phyloP scores from a whole-genome alignment of 2,113 vertebrate species.

The Paradoxurus hermaphroditus region DNA sequence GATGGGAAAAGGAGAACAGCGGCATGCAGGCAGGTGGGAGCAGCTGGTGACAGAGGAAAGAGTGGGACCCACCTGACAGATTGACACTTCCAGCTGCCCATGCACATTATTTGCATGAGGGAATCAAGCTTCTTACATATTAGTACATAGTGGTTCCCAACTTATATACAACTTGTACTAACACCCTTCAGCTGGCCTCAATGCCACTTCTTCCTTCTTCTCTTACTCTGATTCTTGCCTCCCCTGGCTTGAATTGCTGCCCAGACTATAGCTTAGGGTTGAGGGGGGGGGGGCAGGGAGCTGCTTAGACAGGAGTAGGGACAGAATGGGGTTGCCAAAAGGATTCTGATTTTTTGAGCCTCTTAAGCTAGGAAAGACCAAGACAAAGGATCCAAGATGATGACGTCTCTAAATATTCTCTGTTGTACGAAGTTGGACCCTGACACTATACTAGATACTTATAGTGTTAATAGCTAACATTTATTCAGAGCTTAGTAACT shows the following conservation, averaged over 20 bases:
- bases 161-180: background rate
- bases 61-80: background rate
- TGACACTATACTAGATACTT: background rate
- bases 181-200: background rate
- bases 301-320: background rate
- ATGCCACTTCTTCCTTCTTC: background rate
- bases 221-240: background rate
- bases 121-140: background rate
- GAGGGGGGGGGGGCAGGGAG: too few relatives aligned
- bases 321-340: background rate
- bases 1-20: background rate
- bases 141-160: background rate
- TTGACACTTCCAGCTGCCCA: background rate
- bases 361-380: background rate
- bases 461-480: background rate
- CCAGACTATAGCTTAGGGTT: background rate
- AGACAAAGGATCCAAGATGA: background rate
- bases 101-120: background rate
- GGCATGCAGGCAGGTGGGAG: background rate
- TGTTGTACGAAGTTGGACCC: background rate
- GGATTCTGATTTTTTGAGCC: background rate
- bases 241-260: background rate
- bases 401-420: background rate
- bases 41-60: background rate
- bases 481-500: background rate